Percentiles rank a stretch among this genome's conserved stretches.
These are phyloP conservation scores for Drosophila carrolli DNA, from an alignment of 1,140 invertebrate genomes.

Conservation along the genomic window DNA sequence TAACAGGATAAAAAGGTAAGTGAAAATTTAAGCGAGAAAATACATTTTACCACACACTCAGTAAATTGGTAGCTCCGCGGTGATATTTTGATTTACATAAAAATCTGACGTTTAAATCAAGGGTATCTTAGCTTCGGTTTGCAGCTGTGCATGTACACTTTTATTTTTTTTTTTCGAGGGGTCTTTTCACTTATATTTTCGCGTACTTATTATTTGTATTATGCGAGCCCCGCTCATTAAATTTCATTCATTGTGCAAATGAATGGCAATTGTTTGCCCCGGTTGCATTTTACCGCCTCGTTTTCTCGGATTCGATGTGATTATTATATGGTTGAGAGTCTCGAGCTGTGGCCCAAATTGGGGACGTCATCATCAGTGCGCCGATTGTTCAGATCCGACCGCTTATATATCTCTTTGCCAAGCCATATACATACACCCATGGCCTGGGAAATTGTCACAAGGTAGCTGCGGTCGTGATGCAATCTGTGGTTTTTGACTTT, in stretches of 20 bases:
- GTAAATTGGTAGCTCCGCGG: no score
- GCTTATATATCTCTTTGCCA: conserved; percentile 18
- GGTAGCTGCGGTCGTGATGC: conserved; percentile 39
- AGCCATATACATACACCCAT: neutral
- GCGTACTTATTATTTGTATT: conserved; percentile 52
- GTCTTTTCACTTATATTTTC: conserved; percentile 45
- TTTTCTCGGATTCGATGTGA: conserved; percentile 36
- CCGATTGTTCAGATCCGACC: conserved; percentile 28
- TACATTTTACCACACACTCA: no score
- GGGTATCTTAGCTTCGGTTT: no score
- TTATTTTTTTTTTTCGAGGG: conserved; percentile 10
- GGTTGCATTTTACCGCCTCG: conserved; percentile 50
- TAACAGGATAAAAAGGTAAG: no score
- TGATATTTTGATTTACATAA: no score
- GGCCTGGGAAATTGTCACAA: conserved; percentile 44
- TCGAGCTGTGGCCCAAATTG: conserved; percentile 30
- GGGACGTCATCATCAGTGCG: conserved; percentile 32
- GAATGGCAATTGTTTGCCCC: conserved; percentile 60
- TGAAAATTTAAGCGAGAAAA: no score
- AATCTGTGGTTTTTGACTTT: conserved; percentile 38
- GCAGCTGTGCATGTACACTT: neutral
- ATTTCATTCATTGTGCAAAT: conserved; percentile 72
- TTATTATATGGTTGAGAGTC: conserved; percentile 19
- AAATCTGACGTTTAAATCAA: no score
- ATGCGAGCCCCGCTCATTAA: conserved; percentile 58